Evolutionary conservation across 1,140 invertebrate species (phyloP).

Genomic region (Drusus annulatus): DNA sequence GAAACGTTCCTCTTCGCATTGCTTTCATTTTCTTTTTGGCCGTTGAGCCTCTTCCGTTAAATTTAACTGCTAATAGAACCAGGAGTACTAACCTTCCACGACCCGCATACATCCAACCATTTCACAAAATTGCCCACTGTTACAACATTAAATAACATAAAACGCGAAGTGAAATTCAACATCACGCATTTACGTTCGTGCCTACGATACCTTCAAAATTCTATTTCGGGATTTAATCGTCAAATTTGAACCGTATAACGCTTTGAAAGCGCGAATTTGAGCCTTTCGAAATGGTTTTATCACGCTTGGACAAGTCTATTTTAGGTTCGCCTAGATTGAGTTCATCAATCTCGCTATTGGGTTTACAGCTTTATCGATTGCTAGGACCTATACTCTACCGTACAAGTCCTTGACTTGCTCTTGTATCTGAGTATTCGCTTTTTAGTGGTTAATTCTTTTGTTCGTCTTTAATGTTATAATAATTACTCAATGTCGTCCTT

Average conservation of each 20-base stretch:
- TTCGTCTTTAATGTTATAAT: too few relatives aligned
- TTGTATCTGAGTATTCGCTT: too few relatives aligned
- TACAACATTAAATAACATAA: not conserved
- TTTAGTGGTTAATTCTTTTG: too few relatives aligned
- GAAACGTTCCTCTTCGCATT: not conserved
- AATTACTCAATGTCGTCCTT: too few relatives aligned
- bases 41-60: not conserved
- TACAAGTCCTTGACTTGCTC: too few relatives aligned
- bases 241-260: not conserved
- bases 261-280: too few relatives aligned
- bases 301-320: too few relatives aligned
- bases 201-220: not conserved
- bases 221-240: not conserved
- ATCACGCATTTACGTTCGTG: not conserved
- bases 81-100: not conserved
- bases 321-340: too few relatives aligned
- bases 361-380: too few relatives aligned
- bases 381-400: too few relatives aligned
- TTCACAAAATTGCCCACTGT: not conserved
- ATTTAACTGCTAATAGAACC: conserved; percentile 33
- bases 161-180: not conserved
- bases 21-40: not conserved
- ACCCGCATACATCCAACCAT: not conserved
- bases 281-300: too few relatives aligned
- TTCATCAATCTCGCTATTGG: too few relatives aligned